These are phyloP conservation scores for Phataginus tetradactyla DNA, from an alignment of 2,797 vertebrate genomes.

Conservation along the genomic window DNA sequence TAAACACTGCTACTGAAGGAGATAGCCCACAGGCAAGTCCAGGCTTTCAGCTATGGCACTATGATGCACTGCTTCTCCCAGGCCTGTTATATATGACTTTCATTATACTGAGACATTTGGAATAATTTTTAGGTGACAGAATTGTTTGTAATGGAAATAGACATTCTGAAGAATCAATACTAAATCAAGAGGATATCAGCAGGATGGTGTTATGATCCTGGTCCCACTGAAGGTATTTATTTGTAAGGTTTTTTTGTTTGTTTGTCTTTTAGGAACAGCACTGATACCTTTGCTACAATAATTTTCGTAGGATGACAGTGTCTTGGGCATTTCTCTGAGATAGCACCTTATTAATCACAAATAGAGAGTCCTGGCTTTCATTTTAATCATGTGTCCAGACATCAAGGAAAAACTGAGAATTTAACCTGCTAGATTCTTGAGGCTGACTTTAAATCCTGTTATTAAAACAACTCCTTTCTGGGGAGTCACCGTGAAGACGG, in stretches of 20 bases:
- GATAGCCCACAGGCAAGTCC: neutral
- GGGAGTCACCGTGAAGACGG: neutral
- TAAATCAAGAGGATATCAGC: conserved; percentile 37
- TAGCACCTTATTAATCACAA: conserved; percentile 22
- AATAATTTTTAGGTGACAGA: conserved; percentile 69
- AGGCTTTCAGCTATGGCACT: neutral
- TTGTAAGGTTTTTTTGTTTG: neutral
- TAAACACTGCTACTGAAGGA: neutral
- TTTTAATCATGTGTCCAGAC: conserved; percentile 49
- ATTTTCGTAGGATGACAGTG: neutral
- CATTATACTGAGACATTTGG: conserved; percentile 58
- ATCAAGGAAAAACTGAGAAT: conserved; percentile 26
- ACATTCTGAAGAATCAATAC: conserved; percentile 66
- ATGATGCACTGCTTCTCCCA: neutral
- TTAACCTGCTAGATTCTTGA: neutral
- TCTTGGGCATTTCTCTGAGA: neutral
- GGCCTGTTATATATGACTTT: neutral
- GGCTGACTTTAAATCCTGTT: conserved; percentile 43
- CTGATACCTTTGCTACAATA: neutral
- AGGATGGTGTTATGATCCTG: neutral
- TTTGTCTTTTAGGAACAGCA: conserved; percentile 35
- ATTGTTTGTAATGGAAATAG: conserved; percentile 73
- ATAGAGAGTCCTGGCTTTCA: conserved; percentile 57
- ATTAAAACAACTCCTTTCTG: conserved; percentile 50
- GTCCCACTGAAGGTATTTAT: conserved; percentile 23